These are phyloP conservation scores for Geothlypis trichas DNA, from an alignment of 2,113 vertebrate species.

Conservation along the genomic window DNA sequence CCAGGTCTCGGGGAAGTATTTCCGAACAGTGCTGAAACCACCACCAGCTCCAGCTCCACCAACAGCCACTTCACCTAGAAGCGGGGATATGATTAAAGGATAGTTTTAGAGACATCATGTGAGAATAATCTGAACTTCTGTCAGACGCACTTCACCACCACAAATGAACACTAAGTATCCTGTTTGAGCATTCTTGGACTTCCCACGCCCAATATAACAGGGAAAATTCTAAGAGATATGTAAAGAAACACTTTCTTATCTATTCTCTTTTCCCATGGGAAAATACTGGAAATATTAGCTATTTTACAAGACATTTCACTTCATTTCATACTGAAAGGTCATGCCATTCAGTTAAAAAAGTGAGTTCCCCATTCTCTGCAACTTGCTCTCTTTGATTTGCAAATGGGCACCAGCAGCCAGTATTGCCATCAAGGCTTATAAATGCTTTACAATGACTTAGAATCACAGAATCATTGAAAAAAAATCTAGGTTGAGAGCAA, in stretches of 20 bases:
- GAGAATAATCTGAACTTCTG: background rate
- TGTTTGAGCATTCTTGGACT: background rate
- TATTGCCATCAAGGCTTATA: background rate
- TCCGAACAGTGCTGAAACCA: conserved; percentile 66
- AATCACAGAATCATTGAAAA: background rate
- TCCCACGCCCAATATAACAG: background rate
- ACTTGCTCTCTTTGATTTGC: background rate
- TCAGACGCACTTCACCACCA: background rate
- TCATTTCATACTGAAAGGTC: background rate
- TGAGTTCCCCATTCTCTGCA: background rate
- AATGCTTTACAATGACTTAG: background rate
- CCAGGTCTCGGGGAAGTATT: conserved; percentile 87
- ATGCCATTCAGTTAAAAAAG: background rate
- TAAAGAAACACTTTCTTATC: background rate
- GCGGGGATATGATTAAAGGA: background rate
- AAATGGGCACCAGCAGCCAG: background rate
- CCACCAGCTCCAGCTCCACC: fast-evolving
- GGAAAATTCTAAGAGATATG: background rate
- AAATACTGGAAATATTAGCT: background rate
- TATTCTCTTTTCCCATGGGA: background rate
- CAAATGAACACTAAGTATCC: background rate
- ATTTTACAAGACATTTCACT: background rate
- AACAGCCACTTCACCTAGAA: background rate
- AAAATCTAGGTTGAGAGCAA: background rate
- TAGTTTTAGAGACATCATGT: background rate